Conservation (phyloP, 2,797 vertebrate species). For the Hippocampus kuda region DNA sequence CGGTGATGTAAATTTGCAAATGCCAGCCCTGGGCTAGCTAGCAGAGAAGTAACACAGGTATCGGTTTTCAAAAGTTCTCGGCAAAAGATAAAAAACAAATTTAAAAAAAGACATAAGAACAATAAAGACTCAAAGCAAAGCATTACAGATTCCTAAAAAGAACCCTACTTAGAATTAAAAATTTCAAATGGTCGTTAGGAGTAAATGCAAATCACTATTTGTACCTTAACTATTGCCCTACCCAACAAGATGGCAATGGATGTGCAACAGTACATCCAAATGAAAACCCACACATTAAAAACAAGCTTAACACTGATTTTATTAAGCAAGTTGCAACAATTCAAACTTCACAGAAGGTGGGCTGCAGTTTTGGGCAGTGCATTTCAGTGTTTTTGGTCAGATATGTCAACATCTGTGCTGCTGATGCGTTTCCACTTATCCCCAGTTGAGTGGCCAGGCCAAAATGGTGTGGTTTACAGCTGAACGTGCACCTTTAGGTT, state of each 20-base stretch:
- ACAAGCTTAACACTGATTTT: slow-evolving; percentile 18
- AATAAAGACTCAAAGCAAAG: too few relatives aligned
- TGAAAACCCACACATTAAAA: background rate
- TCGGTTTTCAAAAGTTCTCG: too few relatives aligned
- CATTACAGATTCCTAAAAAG: too few relatives aligned
- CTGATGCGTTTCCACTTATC: slow-evolving; percentile 11
- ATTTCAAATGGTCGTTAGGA: too few relatives aligned
- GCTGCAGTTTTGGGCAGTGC: slow-evolving; percentile 6
- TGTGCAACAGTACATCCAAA: background rate
- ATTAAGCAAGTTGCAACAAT: slow-evolving; percentile 22
- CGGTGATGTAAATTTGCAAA: too few relatives aligned
- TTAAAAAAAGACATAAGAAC: too few relatives aligned
- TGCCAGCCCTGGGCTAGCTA: too few relatives aligned
- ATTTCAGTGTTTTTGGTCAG: slow-evolving; percentile 9
- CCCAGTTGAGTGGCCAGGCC: slow-evolving; percentile 7
- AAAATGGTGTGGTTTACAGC: slow-evolving; percentile 5
- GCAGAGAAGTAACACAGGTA: too few relatives aligned
- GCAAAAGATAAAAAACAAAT: too few relatives aligned
- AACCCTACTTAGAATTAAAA: too few relatives aligned
- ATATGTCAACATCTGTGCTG: slow-evolving; percentile 2
- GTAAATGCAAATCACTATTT: background rate
- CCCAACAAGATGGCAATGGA: background rate
- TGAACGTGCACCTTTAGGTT: slow-evolving; percentile 4
- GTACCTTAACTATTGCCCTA: background rate
- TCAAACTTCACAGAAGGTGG: slow-evolving; percentile 30